Evolutionary conservation across 1,140 invertebrate genomes (phyloP).

Genomic region (Pinna nobilis): DNA sequence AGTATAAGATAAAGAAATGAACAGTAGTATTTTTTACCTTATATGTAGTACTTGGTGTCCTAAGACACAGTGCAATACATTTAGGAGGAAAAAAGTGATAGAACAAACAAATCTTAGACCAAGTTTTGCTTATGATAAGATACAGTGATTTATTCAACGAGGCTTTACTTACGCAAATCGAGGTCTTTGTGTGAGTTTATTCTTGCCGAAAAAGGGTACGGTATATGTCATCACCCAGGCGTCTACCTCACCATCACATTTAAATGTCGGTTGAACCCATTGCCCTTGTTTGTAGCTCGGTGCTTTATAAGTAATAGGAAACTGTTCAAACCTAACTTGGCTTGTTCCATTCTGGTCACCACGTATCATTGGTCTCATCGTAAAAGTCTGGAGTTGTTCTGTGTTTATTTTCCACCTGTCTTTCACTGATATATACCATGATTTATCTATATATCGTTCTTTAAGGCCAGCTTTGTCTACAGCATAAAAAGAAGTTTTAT

Average conservation of each 20-base stretch:
- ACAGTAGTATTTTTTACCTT: too few relatives aligned
- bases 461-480: constrained; percentile 54
- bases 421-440: constrained; percentile 53
- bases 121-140: too few relatives aligned
- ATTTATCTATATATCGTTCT: constrained; percentile 40
- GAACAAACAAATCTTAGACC: too few relatives aligned
- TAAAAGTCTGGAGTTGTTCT: constrained; percentile 43
- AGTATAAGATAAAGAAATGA: too few relatives aligned
- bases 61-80: too few relatives aligned
- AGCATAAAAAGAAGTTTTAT: constrained; percentile 37
- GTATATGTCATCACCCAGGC: constrained; percentile 97
- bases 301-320: constrained; percentile 86
- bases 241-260: constrained; percentile 89
- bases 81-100: too few relatives aligned
- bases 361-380: constrained; percentile 77
- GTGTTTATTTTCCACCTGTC: constrained; percentile 53
- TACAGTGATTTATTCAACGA: not conserved
- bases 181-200: constrained; percentile 31
- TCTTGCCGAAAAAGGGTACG: constrained; percentile 94
- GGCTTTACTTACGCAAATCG: constrained; percentile 64
- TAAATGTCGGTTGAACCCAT: constrained; percentile 94
- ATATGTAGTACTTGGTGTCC: too few relatives aligned
- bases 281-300: constrained; percentile 81
- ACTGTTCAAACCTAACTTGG: constrained; percentile 76
- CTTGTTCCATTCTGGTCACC: constrained; percentile 82